These are phyloP conservation scores for Serinus canaria DNA, from an alignment of 2,113 vertebrate species.

Conservation along the genomic window DNA sequence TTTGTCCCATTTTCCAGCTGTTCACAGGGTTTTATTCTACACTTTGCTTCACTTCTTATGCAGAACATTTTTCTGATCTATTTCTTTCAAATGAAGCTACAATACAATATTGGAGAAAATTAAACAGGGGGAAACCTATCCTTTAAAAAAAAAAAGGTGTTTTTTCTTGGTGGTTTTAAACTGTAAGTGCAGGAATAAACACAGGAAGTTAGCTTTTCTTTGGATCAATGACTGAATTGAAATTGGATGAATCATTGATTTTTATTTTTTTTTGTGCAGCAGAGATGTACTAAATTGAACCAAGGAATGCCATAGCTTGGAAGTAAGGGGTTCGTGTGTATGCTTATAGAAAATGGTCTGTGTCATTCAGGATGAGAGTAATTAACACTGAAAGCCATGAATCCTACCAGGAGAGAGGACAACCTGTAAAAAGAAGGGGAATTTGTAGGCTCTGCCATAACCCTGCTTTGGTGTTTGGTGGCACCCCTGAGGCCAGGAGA, in stretches of 20 bases:
- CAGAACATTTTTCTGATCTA: background rate
- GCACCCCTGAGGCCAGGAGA: background rate
- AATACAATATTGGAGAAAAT: background rate
- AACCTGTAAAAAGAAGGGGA: background rate
- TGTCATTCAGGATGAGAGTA: background rate
- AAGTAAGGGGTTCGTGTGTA: background rate
- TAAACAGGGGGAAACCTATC: background rate
- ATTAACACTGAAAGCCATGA: background rate
- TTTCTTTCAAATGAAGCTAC: background rate
- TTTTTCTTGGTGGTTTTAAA: background rate
- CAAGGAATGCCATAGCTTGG: background rate
- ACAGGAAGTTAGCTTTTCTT: background rate
- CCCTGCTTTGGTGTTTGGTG: background rate
- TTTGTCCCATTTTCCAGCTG: background rate
- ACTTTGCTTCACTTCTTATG: background rate
- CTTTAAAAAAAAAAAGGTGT: background rate
- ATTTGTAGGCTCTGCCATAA: background rate
- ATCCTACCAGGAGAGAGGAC: background rate
- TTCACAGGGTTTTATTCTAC: background rate
- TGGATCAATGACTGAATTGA: background rate
- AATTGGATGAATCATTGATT: background rate
- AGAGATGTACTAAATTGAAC: background rate
- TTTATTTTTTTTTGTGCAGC: background rate
- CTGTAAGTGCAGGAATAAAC: background rate
- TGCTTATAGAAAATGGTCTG: background rate